Evolutionary conservation across 2,797 vertebrate species (phyloP), one percentile per base, ranked within the genome.

Genomic region (Onychomys arenicola): DNA sequence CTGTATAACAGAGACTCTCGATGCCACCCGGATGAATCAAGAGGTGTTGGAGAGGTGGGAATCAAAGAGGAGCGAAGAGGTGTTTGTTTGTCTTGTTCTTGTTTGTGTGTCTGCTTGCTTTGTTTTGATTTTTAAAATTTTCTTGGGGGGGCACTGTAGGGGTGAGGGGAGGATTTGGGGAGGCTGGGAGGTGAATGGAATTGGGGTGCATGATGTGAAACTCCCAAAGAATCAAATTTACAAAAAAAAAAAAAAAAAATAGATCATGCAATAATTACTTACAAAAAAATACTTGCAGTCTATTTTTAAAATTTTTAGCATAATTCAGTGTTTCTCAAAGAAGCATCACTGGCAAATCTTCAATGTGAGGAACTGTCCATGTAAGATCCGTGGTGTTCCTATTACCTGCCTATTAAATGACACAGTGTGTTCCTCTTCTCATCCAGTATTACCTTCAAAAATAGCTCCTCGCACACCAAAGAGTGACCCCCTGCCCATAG

Each of bases 301-400:
- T 27, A 84, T 32, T 96, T 93, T 87, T 12, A 96, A 90, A 76
- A 90, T 83, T 89, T 59, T 88, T 37, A 46, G 19, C 83, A 67
- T 7, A 87, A 23, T 8, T 65, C 81, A 84, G 32, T 65, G 19
- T 37, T 93, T 95, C 90, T 93, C 92, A 95, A 87, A 85, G 9
- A 34, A 77, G 73, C 43, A 80, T 23, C 43, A 87, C 7, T 46
- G n/a, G 49, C 27, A 88, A 71, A n/a, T 69, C 65, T 57, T 73
- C 65, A 80, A 23, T 17, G 16, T 75, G 43, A 95, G 92, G 37
- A n/a, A 43, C 29, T 76, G 8, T 25, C 73, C 34, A 34, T 10
- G 13, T 37, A 78, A 84, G 52, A 61, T 40, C 93, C 63, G 65
- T 49, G 63, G 32, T 46, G 65, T 25, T 71, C 34, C n/a, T 37